phyloP scores from a whole-genome alignment of 2,888 invertebrate genomes.

The Aradus depressus region DNA sequence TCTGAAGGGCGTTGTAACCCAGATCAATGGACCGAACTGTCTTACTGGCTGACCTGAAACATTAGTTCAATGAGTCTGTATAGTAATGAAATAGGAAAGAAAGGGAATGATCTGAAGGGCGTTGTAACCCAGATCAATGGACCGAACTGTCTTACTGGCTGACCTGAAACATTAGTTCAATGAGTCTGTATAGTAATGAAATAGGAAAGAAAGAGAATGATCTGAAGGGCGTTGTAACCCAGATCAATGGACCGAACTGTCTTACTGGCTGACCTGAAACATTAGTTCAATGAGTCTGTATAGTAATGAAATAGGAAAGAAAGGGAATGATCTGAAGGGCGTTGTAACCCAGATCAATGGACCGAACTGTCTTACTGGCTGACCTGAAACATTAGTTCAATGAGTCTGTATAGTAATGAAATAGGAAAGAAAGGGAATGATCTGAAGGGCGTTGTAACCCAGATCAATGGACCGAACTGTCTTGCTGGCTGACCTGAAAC shows the following conservation, averaged over 20 bases:
- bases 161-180: constrained; percentile 54
- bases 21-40: constrained; percentile 73
- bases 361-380: constrained; percentile 66
- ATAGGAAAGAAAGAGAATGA: too few relatives aligned
- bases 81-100: too few relatives aligned
- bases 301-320: too few relatives aligned
- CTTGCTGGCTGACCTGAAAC: constrained; percentile 62
- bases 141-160: constrained; percentile 66
- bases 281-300: too few relatives aligned
- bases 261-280: constrained; percentile 62
- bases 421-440: constrained; percentile 66
- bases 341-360: constrained; percentile 73
- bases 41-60: constrained; percentile 62
- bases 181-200: too few relatives aligned
- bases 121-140: constrained; percentile 73
- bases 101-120: constrained; percentile 64
- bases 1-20: constrained; percentile 70
- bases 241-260: constrained; percentile 73
- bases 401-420: too few relatives aligned
- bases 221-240: constrained; percentile 70
- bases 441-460: constrained; percentile 67
- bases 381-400: constrained; percentile 54
- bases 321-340: constrained; percentile 64
- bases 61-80: too few relatives aligned
- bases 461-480: constrained; percentile 73